A percentile compares a stretch with the other conserved stretches of the same genome.
phyloP scores from a whole-genome alignment of 2,113 vertebrate genomes.

The Gallinago media region DNA sequence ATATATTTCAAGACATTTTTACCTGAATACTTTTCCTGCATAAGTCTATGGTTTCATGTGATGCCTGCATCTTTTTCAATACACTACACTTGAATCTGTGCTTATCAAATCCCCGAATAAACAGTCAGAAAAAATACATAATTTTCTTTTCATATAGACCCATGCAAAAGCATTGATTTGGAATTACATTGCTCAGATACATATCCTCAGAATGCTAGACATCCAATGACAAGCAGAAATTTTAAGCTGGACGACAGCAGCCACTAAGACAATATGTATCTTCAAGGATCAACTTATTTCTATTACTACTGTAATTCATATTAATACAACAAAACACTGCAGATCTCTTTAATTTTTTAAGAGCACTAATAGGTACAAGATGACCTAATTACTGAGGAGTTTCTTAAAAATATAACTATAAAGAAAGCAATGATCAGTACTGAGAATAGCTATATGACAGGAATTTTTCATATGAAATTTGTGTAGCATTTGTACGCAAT shows the following conservation, averaged over 20 bases:
- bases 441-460: not conserved
- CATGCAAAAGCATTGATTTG: not conserved
- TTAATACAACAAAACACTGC: not conserved
- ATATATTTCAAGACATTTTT: conserved; percentile 13
- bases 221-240: not conserved
- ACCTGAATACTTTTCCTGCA: not conserved
- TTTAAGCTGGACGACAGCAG: not conserved
- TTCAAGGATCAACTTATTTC: not conserved
- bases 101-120: not conserved
- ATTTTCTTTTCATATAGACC: not conserved
- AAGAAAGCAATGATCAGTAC: not conserved
- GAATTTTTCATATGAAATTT: not conserved
- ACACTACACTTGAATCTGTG: not conserved
- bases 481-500: not conserved
- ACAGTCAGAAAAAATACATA: not conserved
- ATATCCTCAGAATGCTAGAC: not conserved
- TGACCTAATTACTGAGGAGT: not conserved
- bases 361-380: not conserved
- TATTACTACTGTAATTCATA: not conserved
- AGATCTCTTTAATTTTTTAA: not conserved
- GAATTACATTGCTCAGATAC: not conserved
- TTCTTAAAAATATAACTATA: not conserved
- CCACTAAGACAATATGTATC: not conserved
- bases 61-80: not conserved
- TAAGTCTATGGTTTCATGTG: not conserved